These are phyloP conservation scores for Magallana angulata DNA, from an alignment of 1,140 invertebrate genomes.

Conservation along the genomic window DNA sequence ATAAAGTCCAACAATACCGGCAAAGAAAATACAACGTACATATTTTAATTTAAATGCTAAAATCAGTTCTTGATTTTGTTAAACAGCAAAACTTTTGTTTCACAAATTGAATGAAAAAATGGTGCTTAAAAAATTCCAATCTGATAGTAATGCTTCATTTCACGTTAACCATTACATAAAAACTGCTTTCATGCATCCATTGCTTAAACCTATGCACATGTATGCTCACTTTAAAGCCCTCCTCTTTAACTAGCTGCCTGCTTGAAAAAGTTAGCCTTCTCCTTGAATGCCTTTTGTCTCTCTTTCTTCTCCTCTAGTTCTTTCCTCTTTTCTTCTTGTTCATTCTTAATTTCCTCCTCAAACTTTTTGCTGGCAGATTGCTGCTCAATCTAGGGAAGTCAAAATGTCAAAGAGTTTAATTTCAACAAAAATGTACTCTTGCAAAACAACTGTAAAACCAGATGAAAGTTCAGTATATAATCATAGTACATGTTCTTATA, in stretches of 20 bases:
- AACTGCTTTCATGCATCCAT: background rate
- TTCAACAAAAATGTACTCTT: too few relatives aligned
- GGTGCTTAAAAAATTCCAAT: background rate
- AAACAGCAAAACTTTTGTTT: too few relatives aligned
- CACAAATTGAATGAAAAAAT: background rate
- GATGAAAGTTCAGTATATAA: too few relatives aligned
- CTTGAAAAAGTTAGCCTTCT: slow-evolving; percentile 72
- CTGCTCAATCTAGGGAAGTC: slow-evolving; percentile 66
- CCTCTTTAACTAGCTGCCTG: slow-evolving; percentile 47
- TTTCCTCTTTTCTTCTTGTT: slow-evolving; percentile 72
- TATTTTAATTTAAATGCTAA: too few relatives aligned
- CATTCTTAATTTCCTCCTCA: slow-evolving; percentile 74
- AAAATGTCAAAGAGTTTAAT: background rate
- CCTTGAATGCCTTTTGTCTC: slow-evolving; percentile 72
- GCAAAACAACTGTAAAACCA: too few relatives aligned
- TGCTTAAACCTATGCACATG: background rate
- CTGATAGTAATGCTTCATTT: background rate
- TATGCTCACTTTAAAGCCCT: background rate
- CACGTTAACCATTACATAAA: background rate
- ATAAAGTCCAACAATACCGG: too few relatives aligned
- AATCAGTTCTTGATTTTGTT: too few relatives aligned
- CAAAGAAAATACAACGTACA: too few relatives aligned
- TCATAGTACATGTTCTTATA: too few relatives aligned
- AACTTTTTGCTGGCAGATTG: slow-evolving; percentile 71
- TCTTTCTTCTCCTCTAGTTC: slow-evolving; percentile 72